Conservation (phyloP, 2,113 vertebrate genomes). For the Naja naja region DNA sequence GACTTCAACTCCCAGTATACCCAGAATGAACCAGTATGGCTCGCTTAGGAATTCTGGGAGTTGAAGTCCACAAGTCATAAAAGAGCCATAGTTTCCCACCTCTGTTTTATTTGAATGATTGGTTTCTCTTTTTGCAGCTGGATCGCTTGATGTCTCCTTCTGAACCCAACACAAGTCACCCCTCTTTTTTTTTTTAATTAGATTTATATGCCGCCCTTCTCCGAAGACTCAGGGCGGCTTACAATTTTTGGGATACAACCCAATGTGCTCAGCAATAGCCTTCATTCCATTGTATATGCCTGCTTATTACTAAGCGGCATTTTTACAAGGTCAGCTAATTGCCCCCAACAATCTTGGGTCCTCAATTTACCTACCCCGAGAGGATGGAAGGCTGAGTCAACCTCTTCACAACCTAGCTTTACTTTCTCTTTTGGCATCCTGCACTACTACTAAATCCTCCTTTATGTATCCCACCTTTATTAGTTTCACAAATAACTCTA, state of each 20-base stretch:
- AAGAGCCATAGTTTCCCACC: neutral
- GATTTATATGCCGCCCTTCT: too few relatives aligned
- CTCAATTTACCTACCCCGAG: too few relatives aligned
- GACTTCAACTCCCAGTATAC: neutral
- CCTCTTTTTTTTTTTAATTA: too few relatives aligned
- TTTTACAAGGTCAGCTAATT: too few relatives aligned
- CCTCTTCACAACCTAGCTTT: neutral
- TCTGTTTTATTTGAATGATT: neutral
- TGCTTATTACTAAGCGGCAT: too few relatives aligned
- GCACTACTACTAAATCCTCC: neutral
- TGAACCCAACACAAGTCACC: neutral
- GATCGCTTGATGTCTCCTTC: neutral
- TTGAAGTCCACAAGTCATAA: neutral
- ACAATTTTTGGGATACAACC: too few relatives aligned
- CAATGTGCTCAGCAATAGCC: too few relatives aligned
- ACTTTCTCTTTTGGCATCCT: neutral
- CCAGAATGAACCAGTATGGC: neutral
- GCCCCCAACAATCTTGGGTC: too few relatives aligned
- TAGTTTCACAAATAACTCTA: neutral
- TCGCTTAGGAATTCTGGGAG: too few relatives aligned
- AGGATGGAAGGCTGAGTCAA: too few relatives aligned
- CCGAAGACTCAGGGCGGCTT: too few relatives aligned
- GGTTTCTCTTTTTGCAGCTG: neutral
- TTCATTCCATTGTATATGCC: too few relatives aligned
- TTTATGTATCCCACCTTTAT: neutral